These are phyloP conservation scores for Umimayanthus kanabou DNA, from an alignment of 92 coral and sea anemone genomes.

Conservation along the genomic window DNA sequence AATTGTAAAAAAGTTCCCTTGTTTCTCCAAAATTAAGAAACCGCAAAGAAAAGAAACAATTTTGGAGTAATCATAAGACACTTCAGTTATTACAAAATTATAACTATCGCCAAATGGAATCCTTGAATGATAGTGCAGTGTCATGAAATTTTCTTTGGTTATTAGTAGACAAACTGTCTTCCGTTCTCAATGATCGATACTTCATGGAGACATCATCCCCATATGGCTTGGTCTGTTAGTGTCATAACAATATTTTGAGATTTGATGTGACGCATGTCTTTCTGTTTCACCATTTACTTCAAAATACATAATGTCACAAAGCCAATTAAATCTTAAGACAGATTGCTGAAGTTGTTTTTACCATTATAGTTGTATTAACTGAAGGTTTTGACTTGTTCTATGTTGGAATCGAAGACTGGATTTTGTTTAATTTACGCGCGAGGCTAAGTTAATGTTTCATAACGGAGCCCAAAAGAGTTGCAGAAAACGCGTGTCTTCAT, in stretches of 20 bases:
- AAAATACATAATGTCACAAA: too few species aligned
- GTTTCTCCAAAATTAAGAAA: neutral
- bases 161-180: neutral
- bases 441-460: neutral
- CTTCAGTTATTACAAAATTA: neutral
- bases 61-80: neutral
- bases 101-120: neutral
- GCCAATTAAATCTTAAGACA: neutral
- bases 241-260: too few species aligned
- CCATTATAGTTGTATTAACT: neutral
- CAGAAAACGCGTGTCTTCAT: too few species aligned
- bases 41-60: slow-evolving; percentile 12
- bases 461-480: neutral
- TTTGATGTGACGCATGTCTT: neutral
- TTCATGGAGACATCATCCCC: neutral
- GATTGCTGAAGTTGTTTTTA: neutral
- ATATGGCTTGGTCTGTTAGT: too few species aligned
- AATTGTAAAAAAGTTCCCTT: neutral
- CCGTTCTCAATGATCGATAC: neutral
- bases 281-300: neutral
- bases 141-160: too few species aligned
- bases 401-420: too few species aligned
- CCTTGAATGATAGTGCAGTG: neutral
- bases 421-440: neutral
- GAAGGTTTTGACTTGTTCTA: too few species aligned